phyloP scores from a whole-genome alignment of 2,113 vertebrate species.

The Atrichornis clamosus region DNA sequence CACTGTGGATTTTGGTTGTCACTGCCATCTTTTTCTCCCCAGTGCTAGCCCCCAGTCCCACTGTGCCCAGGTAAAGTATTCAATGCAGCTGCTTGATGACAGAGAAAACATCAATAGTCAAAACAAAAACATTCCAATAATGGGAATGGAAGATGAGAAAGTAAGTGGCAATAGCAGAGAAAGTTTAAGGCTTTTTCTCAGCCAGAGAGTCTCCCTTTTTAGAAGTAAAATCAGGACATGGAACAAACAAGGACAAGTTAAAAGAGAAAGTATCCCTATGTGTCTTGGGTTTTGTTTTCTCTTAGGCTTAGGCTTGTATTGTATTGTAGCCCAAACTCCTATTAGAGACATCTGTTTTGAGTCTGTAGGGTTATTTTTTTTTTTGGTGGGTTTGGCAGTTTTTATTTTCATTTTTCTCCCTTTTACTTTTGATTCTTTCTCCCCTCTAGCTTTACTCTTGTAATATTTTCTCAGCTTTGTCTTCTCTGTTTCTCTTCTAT shows the following conservation, averaged over 20 bases:
- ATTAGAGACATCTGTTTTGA: neutral
- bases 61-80: neutral
- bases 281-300: neutral
- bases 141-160: neutral
- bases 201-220: neutral
- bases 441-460: neutral
- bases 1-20: neutral
- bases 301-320: neutral
- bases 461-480: neutral
- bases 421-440: neutral
- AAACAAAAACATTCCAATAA: neutral
- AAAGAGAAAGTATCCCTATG: neutral
- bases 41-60: neutral
- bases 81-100: neutral
- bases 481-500: neutral
- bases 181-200: neutral
- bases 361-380: neutral
- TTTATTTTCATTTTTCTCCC: neutral
- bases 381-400: neutral
- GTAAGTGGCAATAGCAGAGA: neutral
- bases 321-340: neutral
- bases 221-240: neutral
- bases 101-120: neutral
- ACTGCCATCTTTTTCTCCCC: neutral
- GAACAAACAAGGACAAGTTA: neutral